phyloP scores from a whole-genome alignment of 1,140 invertebrate species.

The Bombyx mandarina region DNA sequence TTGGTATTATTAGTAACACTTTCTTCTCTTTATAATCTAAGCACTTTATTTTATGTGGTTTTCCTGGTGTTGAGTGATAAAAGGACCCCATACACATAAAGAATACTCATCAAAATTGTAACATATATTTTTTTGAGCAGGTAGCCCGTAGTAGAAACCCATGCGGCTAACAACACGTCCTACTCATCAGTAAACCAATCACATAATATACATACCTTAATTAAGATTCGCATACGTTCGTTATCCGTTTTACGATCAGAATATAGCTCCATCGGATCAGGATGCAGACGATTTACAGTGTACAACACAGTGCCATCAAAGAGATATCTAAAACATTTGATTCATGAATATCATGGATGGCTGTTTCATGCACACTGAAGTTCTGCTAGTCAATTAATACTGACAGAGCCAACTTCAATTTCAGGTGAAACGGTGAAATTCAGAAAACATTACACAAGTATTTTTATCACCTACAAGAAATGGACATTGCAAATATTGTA shows the following conservation, averaged over 20 bases:
- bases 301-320: constrained; percentile 74
- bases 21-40: neutral
- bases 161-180: neutral
- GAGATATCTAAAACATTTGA: constrained; percentile 53
- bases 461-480: too few relatives aligned
- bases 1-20: neutral
- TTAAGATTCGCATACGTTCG: constrained; percentile 60
- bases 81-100: too few relatives aligned
- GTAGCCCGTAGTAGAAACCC: too few relatives aligned
- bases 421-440: too few relatives aligned
- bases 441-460: too few relatives aligned
- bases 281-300: constrained; percentile 62
- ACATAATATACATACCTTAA: constrained; percentile 45
- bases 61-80: too few relatives aligned
- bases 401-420: too few relatives aligned
- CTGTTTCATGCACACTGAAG: neutral
- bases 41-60: too few relatives aligned
- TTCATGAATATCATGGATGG: neutral
- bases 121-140: too few relatives aligned
- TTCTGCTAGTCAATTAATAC: neutral
- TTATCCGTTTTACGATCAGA: constrained; percentile 53
- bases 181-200: neutral
- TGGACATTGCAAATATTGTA: too few relatives aligned
- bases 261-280: constrained; percentile 69
- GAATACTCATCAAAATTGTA: too few relatives aligned